phyloP scores from a whole-genome alignment of 2,888 invertebrate genomes.

The Julus scandinavius region DNA sequence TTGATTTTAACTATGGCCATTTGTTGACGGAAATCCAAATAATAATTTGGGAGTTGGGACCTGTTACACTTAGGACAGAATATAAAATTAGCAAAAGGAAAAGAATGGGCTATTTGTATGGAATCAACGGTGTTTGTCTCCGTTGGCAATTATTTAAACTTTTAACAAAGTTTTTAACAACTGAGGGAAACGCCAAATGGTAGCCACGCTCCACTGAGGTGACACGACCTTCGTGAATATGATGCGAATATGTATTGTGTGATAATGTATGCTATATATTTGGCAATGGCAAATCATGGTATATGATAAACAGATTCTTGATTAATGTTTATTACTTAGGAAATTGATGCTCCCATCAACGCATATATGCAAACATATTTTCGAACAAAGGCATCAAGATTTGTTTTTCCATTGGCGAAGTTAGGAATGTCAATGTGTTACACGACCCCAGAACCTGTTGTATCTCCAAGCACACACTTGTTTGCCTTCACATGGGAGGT shows the following conservation, averaged over 20 bases:
- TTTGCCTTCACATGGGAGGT: constrained; percentile 49
- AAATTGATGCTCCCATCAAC: constrained; percentile 26
- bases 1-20: no score
- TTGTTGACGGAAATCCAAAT: no score
- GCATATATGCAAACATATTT: background rate
- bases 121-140: no score
- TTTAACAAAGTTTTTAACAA: no score
- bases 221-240: background rate
- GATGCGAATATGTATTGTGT: background rate
- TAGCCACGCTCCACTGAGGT: background rate
- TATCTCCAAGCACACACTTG: constrained; percentile 48
- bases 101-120: no score
- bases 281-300: no score
- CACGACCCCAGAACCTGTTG: constrained; percentile 2
- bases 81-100: no score
- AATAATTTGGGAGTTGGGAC: no score
- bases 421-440: background rate
- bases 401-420: background rate
- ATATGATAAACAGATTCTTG: no score
- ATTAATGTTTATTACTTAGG: background rate
- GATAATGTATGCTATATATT: background rate
- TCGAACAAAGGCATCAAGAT: background rate
- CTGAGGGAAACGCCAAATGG: no score
- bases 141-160: no score
- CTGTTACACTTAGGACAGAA: no score